A percentile compares a stretch with the other conserved stretches of the same genome.
Evolutionary conservation across 2,113 vertebrate genomes (phyloP).

Genomic region (Alethe diademata): DNA sequence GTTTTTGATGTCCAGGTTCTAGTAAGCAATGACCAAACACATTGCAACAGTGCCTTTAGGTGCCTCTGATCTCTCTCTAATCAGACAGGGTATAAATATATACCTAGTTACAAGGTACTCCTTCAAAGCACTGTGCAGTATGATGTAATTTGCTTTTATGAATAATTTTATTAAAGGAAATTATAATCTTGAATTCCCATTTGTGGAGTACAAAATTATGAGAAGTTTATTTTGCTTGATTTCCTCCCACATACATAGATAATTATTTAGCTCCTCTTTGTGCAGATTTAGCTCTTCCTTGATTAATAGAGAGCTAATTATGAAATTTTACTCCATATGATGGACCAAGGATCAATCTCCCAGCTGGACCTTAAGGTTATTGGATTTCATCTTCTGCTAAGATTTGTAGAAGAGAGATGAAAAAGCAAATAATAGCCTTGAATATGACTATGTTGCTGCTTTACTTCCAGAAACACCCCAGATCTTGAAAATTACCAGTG

Average conservation of each 20-base stretch:
- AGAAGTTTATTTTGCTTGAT: background rate
- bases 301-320: background rate
- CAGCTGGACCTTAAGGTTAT: background rate
- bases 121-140: background rate
- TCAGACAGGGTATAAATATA: background rate
- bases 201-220: background rate
- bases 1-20: background rate
- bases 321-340: background rate
- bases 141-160: background rate
- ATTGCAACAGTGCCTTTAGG: background rate
- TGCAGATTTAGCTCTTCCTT: background rate
- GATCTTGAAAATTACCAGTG: background rate
- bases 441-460: background rate
- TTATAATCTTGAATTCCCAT: background rate
- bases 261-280: background rate
- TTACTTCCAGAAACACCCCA: background rate
- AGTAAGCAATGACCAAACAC: background rate
- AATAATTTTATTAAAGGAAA: background rate
- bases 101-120: background rate
- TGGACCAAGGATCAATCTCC: background rate
- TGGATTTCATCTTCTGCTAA: background rate
- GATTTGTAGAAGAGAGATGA: background rate
- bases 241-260: background rate
- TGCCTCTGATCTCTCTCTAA: background rate
- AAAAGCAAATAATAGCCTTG: background rate